Percentiles rank a stretch among this genome's conserved stretches.
phyloP scores from a whole-genome alignment of 2,888 invertebrate genomes.

The Pyralis farinalis region DNA sequence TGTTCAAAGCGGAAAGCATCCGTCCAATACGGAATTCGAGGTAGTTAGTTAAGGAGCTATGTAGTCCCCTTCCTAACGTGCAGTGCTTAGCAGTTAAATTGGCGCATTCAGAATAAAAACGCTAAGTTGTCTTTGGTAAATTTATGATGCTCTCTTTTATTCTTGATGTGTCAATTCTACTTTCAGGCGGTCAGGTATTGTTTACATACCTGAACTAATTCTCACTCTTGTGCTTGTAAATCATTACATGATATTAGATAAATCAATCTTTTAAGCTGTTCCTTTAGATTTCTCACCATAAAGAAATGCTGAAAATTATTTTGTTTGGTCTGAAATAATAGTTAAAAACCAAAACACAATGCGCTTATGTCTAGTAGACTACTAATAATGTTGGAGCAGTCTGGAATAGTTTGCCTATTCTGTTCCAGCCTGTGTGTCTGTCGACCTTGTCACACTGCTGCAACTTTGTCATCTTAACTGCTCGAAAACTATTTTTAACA shows the following conservation, averaged over 20 bases:
- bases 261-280: slow-evolving; percentile 14
- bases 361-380: too few relatives aligned
- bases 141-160: too few relatives aligned
- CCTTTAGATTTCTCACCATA: slow-evolving; percentile 2
- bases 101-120: not conserved
- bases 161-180: too few relatives aligned
- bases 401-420: too few relatives aligned
- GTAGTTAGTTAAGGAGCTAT: slow-evolving; percentile 54
- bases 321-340: slow-evolving; percentile 6
- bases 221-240: slow-evolving; percentile 13
- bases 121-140: not conserved
- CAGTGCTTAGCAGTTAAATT: not conserved
- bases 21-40: slow-evolving; percentile 69
- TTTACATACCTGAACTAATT: too few relatives aligned
- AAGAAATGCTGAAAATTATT: slow-evolving; percentile 3
- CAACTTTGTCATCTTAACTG: too few relatives aligned
- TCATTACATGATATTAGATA: slow-evolving; percentile 16
- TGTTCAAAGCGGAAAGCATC: slow-evolving; percentile 53
- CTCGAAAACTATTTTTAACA: too few relatives aligned
- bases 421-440: too few relatives aligned
- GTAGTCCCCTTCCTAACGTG: slow-evolving; percentile 34
- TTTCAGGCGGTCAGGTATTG: too few relatives aligned
- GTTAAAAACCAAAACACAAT: too few relatives aligned
- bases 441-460: too few relatives aligned
- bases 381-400: too few relatives aligned